Base-by-base conservation (phyloP, 2,888 invertebrate genomes). In the Caenorhabditis sp. region DNA sequence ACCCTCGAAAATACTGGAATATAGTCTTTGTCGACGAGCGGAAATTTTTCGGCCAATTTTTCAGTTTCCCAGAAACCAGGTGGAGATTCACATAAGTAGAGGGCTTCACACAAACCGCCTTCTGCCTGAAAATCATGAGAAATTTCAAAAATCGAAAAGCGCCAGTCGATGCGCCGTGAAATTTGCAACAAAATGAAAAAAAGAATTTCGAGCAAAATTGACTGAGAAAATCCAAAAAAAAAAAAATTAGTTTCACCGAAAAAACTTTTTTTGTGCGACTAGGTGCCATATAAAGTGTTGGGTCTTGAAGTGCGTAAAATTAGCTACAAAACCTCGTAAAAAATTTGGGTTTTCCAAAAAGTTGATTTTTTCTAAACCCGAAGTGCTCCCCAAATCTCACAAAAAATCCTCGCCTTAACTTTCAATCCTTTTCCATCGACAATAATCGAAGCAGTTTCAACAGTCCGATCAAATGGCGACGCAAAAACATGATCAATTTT, bases 391-490 rank as follows among this genome's bases (percentile, higher is more conserved):
- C n/a, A n/a, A n/a, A n/a, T n/a, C n/a, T n/a, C n/a, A n/a, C n/a
- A n/a, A 27, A 58, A 54, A 19, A 53, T 19, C 23, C 49, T n/a
- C 23, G 81, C 82, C 61, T 86, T 86, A 23, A 86, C 83, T n/a
- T 65, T 70, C 59, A 84, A 69, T 21, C 73, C 63, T 49, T 78
- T 79, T 8, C 66, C 68, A 6, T 70, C 77, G 0, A 82, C 69
- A 19, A 86, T 78, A 14, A 62, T 59, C 0, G 81, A 78, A 0
- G 84, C 83, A 0, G 86, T 86, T 49, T 86, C 84, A 19, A 86
- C 65, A 5, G 86, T 86, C 24, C 86, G 62, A 64, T 86, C 86
- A 64, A 83, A 86, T 4, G 86, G 86, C 0, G 85, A 85, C 1
- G 83, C 81, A 57, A 83, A 86, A 8, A 81, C 66, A 63, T 82